These are phyloP conservation scores for Cepphus grylle DNA, from an alignment of 2,113 vertebrate genomes.

Conservation along the genomic window DNA sequence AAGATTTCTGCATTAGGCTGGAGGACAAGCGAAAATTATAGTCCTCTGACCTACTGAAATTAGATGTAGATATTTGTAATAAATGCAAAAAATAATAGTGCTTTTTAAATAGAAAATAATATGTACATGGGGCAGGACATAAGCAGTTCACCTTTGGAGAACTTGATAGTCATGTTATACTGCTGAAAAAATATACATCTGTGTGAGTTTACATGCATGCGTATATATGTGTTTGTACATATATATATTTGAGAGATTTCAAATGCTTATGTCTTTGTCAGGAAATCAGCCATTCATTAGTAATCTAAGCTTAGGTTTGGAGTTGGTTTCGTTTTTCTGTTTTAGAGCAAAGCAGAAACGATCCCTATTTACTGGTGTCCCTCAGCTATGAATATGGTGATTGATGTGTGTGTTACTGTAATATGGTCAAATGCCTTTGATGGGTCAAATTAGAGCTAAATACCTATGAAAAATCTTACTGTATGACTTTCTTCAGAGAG, in stretches of 20 bases:
- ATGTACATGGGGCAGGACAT: neutral
- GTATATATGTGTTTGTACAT: fast-evolving
- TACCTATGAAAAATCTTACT: neutral
- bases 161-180: neutral
- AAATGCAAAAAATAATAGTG: neutral
- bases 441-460: neutral
- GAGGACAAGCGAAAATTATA: neutral
- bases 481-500: neutral
- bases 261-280: neutral
- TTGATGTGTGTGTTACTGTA: neutral
- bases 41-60: neutral
- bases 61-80: neutral
- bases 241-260: neutral
- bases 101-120: neutral
- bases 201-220: neutral
- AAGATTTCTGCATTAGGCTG: neutral
- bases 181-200: neutral
- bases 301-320: neutral
- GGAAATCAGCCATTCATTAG: neutral
- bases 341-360: neutral
- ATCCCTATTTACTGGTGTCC: neutral
- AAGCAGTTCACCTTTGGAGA: neutral
- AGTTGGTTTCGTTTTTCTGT: neutral
- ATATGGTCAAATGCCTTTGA: neutral
- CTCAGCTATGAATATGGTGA: neutral